Conservation (phyloP, 2,113 vertebrate species). For the Vombatus ursinus region DNA sequence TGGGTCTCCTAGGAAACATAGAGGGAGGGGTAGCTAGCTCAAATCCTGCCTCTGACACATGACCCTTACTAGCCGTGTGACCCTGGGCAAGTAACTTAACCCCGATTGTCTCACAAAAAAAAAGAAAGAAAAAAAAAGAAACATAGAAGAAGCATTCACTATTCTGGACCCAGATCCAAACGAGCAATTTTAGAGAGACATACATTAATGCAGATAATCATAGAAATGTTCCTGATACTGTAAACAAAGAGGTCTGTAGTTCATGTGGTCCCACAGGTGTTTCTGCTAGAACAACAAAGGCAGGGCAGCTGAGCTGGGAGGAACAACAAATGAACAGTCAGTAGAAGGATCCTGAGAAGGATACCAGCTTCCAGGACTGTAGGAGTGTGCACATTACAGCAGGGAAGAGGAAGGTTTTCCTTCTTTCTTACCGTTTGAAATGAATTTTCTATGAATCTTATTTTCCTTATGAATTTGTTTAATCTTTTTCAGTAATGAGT, state of each 20-base stretch:
- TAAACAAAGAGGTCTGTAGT: not conserved
- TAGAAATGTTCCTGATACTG: not conserved
- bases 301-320: not conserved
- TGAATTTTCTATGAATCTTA: slow-evolving; percentile 10
- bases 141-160: no score
- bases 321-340: not conserved
- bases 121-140: no score
- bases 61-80: no score
- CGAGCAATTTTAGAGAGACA: not conserved
- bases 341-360: not conserved
- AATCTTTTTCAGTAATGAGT: slow-evolving; percentile 8
- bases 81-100: no score
- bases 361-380: not conserved
- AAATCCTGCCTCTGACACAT: no score
- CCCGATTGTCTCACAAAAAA: no score
- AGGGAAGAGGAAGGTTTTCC: not conserved
- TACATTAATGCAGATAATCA: not conserved
- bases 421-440: slow-evolving; percentile 12
- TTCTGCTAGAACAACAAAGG: not conserved
- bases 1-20: no score
- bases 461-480: not conserved
- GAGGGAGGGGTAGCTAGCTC: no score
- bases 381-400: not conserved
- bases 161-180: not conserved
- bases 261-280: not conserved